Evolutionary conservation across 2,113 vertebrate genomes (phyloP).

Genomic region (Hiodon tergisus): DNA sequence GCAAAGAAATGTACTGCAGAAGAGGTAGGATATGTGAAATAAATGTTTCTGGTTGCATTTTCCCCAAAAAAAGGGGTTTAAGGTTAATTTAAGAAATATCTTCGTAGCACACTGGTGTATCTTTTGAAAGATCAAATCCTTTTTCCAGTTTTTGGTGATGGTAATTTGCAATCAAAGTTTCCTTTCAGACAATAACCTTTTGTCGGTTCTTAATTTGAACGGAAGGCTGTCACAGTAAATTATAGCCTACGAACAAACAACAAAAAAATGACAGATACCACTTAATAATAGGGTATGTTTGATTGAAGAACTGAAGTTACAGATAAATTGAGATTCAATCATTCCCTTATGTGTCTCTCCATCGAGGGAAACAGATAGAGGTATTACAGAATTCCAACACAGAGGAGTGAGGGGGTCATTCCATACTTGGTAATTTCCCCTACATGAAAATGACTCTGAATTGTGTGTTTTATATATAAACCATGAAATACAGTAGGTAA

Average conservation of each 20-base stretch:
- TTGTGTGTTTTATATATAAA: too few relatives aligned
- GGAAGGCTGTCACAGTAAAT: slow-evolving; percentile 24
- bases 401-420: neutral
- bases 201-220: slow-evolving; percentile 26
- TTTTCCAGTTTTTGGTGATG: slow-evolving; percentile 16
- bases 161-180: slow-evolving; percentile 22
- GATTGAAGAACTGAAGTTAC: slow-evolving; percentile 22
- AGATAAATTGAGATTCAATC: slow-evolving; percentile 17
- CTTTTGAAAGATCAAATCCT: slow-evolving; percentile 25
- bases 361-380: slow-evolving; percentile 1
- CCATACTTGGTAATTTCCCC: neutral
- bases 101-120: neutral
- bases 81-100: neutral
- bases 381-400: neutral
- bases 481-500: too few relatives aligned
- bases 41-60: too few relatives aligned
- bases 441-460: neutral
- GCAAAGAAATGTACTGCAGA: too few relatives aligned
- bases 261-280: slow-evolving; percentile 20
- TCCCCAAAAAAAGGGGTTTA: too few relatives aligned
- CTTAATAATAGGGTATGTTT: slow-evolving; percentile 21
- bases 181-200: slow-evolving; percentile 19
- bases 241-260: slow-evolving; percentile 22
- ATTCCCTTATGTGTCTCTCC: slow-evolving; percentile 2
- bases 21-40: too few relatives aligned